A percentile compares a stretch with the other conserved stretches of the same genome.
Conservation (phyloP, 2,888 invertebrate genomes). For the Ectobius pallidus region DNA sequence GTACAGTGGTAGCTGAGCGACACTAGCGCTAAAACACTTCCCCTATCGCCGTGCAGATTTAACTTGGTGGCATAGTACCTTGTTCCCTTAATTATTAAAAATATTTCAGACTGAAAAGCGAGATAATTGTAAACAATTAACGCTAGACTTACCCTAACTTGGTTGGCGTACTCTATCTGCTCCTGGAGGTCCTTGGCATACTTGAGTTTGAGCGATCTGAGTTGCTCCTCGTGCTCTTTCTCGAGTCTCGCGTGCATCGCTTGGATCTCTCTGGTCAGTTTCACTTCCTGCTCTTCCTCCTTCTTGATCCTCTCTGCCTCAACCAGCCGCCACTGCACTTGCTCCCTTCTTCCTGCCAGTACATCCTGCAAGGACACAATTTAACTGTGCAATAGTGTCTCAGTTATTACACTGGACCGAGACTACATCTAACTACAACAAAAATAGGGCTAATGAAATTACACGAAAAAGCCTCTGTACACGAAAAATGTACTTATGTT, state of each 20-base stretch:
- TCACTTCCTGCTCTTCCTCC: not conserved
- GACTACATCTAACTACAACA: too few relatives aligned
- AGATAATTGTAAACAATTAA: not conserved
- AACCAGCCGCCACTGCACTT: not conserved
- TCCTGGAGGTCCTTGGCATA: constrained; percentile 53
- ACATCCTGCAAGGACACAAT: constrained; percentile 10
- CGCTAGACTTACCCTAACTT: constrained; percentile 50
- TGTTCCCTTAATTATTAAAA: not conserved
- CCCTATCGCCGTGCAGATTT: too few relatives aligned
- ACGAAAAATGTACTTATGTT: too few relatives aligned
- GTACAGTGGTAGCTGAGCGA: too few relatives aligned
- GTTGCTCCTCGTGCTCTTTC: constrained; percentile 49
- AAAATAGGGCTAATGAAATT: too few relatives aligned
- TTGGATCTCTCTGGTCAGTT: not conserved
- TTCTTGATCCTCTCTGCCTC: not conserved
- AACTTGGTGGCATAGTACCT: too few relatives aligned
- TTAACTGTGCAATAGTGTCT: too few relatives aligned
- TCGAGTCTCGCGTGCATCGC: constrained; percentile 51
- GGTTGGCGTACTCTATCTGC: constrained; percentile 54
- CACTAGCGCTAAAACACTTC: too few relatives aligned
- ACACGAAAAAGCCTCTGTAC: too few relatives aligned
- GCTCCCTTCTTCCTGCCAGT: not conserved
- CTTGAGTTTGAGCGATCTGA: constrained; percentile 45
- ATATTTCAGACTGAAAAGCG: too few relatives aligned
- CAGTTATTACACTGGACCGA: too few relatives aligned